Base-by-base conservation (phyloP, 1,140 invertebrate genomes). In the Brachionus koreanus region DNA sequence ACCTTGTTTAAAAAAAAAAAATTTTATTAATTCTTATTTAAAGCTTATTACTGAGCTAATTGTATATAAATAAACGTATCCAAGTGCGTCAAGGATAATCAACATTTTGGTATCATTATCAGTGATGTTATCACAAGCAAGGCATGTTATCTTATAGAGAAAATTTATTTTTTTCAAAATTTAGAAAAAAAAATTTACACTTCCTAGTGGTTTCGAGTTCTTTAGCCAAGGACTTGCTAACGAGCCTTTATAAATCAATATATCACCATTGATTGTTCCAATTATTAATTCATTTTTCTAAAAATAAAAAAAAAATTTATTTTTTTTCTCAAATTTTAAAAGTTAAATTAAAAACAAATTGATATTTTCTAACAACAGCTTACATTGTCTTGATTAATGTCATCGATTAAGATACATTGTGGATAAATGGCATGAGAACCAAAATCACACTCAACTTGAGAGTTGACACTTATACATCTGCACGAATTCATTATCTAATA, bases 331-430 rank as follows among this genome's bases (percentile, higher is more conserved):
- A 74, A 25, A 7, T 42, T 25, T 42, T 74, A 29, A 65, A 10
- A 29, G 0, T 65, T 65, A n/a, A 42, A 1, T 49, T 39, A 12
- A 25, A 12, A 39, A 29, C 29, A 2, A 29, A 29, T 2, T 2
- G 29, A 29, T 29, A 29, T 29, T 29, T 19, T 33, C 2, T 10
- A 25, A 19, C 13, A 49, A 19, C 13, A 35, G 29, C 29, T 52
- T 77, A 65, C 76, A 39, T 79, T 57, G 42, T 79, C 76, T 79
- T 79, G 76, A 61, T 79, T 65, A 39, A 79, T 65, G 23, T 79
- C 76, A 23, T 79, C 76, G 13, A 79, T 61, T 37, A 79, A 42
- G 19, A 79, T 65, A 19, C 19, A 57, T 35, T 57, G 49, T 9
- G 76, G 76, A 65, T 79, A 61, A 42, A 79, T 79, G 3, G 61